A percentile compares a stretch with the other conserved stretches of the same genome.
Evolutionary conservation across 2,797 vertebrate species (phyloP).

Genomic region (Ateles fusciceps): DNA sequence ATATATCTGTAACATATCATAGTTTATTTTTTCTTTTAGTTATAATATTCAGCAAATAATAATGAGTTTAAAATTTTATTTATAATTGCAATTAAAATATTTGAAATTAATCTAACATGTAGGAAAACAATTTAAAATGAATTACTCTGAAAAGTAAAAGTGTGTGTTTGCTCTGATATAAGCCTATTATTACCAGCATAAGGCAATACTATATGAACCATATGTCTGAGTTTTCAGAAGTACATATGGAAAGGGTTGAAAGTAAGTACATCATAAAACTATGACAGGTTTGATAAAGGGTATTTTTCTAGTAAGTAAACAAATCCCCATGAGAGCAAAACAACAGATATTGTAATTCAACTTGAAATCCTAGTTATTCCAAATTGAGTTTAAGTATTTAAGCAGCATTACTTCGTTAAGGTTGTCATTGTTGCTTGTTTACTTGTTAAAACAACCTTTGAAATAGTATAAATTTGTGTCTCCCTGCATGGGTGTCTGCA

Average conservation of each 20-base stretch:
- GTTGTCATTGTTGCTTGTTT: background rate
- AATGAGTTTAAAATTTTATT: conserved; percentile 41
- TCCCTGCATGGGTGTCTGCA: background rate
- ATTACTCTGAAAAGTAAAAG: conserved; percentile 67
- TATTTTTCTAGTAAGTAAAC: conserved; percentile 54
- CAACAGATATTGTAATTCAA: background rate
- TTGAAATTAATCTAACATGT: conserved; percentile 66
- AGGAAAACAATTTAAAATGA: conserved; percentile 70
- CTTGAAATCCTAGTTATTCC: background rate
- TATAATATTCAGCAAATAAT: background rate
- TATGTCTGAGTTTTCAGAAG: conserved; percentile 70
- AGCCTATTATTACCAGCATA: conserved; percentile 74
- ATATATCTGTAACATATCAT: background rate
- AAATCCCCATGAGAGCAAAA: background rate
- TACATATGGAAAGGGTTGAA: conserved; percentile 77
- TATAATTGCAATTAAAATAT: conserved; percentile 63
- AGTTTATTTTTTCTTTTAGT: background rate
- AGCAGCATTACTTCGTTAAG: background rate
- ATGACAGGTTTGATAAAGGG: conserved; percentile 56
- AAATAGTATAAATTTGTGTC: background rate
- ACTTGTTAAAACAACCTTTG: background rate
- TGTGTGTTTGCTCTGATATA: conserved; percentile 64
- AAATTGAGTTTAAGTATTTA: background rate
- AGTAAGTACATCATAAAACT: conserved; percentile 74
- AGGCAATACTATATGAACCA: conserved; percentile 72